These are phyloP conservation scores for Ectemnius continuus DNA, from an alignment of 2,888 invertebrate species.

Conservation along the genomic window DNA sequence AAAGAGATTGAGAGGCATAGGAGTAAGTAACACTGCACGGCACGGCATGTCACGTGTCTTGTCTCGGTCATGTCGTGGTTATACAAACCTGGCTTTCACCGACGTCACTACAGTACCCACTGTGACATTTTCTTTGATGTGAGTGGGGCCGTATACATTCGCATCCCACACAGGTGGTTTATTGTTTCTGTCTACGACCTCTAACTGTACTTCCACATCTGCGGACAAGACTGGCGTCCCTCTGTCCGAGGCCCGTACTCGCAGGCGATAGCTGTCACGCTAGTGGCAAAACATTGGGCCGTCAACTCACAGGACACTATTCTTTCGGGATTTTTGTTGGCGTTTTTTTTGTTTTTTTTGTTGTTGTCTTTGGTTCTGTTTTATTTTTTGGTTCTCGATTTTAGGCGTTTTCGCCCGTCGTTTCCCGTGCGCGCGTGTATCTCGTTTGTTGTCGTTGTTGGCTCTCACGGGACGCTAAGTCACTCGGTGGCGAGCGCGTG, in stretches of 20 bases:
- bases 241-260: slow-evolving; percentile 97
- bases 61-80: slow-evolving; percentile 73
- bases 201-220: slow-evolving; percentile 98
- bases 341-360: slow-evolving; percentile 47
- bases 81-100: slow-evolving; percentile 98
- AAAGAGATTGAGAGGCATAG: slow-evolving; percentile 65
- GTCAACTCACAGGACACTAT: slow-evolving; percentile 79
- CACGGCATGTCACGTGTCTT: slow-evolving; percentile 75
- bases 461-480: slow-evolving; percentile 52
- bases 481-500: slow-evolving; percentile 55
- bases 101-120: slow-evolving; percentile 99
- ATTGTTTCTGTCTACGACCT: slow-evolving; percentile 99
- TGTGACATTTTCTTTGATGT: slow-evolving; percentile 99
- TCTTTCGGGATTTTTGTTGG: slow-evolving; percentile 61
- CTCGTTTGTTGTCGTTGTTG: slow-evolving; percentile 31
- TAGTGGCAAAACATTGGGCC: slow-evolving; percentile 87
- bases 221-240: slow-evolving; percentile 95
- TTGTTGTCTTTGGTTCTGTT: slow-evolving; percentile 30
- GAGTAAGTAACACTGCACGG: slow-evolving; percentile 73
- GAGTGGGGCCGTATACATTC: slow-evolving; percentile 97
- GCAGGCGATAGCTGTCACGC: slow-evolving; percentile 97
- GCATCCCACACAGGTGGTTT: slow-evolving; percentile 98
- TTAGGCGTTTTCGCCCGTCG: slow-evolving; percentile 15
- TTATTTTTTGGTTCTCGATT: slow-evolving; percentile 34
- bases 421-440: slow-evolving; percentile 15